Evolutionary conservation across 2,888 invertebrate genomes (phyloP).

Genomic region (Galeruca laticollis): DNA sequence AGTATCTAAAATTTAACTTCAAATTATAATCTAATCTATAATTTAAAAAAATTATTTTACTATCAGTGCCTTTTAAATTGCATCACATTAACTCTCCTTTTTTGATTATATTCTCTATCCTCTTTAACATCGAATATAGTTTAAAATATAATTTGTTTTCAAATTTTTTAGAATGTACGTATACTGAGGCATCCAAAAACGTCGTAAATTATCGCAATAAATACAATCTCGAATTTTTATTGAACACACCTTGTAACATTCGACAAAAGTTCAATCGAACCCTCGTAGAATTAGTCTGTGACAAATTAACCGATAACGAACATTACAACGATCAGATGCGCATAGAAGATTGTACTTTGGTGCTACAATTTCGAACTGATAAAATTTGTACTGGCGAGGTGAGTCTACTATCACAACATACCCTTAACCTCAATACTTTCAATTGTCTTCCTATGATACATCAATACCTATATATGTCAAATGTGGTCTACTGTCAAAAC

Average conservation of each 20-base stretch:
- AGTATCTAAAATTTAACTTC: not conserved
- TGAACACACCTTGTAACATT: conserved; percentile 24
- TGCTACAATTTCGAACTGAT: conserved; percentile 26
- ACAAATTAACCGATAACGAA: conserved; percentile 27
- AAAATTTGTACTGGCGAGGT: conserved; percentile 31
- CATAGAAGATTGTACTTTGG: conserved; percentile 25
- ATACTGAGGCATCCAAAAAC: conserved; percentile 4
- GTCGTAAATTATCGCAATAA: conserved; percentile 10
- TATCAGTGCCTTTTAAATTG: too few species aligned
- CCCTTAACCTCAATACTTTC: not conserved
- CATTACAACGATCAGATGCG: conserved; percentile 16
- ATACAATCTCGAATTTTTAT: conserved; percentile 26
- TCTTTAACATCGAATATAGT: too few species aligned
- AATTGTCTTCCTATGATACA: too few species aligned
- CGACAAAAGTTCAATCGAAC: conserved; percentile 14
- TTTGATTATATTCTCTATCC: too few species aligned
- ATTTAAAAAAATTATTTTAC: too few species aligned
- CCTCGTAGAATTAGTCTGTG: conserved; percentile 28
- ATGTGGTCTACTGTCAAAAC: too few species aligned
- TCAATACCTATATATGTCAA: not conserved
- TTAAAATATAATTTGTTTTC: not conserved
- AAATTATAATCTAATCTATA: too few species aligned
- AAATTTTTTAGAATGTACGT: conserved; percentile 17
- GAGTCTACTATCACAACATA: too few species aligned
- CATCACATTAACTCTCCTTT: too few species aligned